Evolutionary conservation across 2,113 vertebrate genomes (phyloP).

Genomic region (Pygoscelis antarcticus): DNA sequence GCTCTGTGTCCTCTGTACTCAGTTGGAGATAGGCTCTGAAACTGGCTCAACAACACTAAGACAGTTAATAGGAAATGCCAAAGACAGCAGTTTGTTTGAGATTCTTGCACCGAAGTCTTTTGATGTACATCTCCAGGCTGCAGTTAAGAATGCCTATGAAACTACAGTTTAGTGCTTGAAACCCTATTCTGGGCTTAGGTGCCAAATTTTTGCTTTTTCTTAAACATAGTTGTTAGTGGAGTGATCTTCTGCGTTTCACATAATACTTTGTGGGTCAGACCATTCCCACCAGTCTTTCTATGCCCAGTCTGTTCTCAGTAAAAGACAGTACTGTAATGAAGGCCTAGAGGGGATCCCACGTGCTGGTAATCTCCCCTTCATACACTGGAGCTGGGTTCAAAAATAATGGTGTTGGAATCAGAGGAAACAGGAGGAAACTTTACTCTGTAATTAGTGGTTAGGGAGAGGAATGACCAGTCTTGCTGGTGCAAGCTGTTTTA

Average conservation of each 20-base stretch:
- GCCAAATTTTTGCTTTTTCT: not conserved
- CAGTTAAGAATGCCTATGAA: not conserved
- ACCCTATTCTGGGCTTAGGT: not conserved
- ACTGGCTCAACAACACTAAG: not conserved
- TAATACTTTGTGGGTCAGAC: not conserved
- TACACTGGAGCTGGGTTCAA: not conserved
- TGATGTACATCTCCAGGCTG: not conserved
- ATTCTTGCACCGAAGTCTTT: not conserved
- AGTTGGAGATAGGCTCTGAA: not conserved
- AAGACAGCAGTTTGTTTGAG: not conserved
- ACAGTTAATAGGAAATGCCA: not conserved
- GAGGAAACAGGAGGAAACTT: not conserved
- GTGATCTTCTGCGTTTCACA: not conserved
- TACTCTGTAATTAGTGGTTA: not conserved
- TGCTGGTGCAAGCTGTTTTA: not conserved
- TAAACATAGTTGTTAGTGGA: not conserved
- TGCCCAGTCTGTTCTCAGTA: not conserved
- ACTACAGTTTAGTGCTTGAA: not conserved
- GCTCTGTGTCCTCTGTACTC: not conserved
- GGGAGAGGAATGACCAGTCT: not conserved
- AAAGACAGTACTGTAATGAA: not conserved
- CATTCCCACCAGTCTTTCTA: not conserved
- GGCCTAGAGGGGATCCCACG: accelerated
- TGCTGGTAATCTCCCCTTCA: not conserved
- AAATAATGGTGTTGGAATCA: not conserved